These are phyloP conservation scores for Sepioteuthis lessoniana DNA, from an alignment of 2,888 invertebrate genomes.

Conservation along the genomic window DNA sequence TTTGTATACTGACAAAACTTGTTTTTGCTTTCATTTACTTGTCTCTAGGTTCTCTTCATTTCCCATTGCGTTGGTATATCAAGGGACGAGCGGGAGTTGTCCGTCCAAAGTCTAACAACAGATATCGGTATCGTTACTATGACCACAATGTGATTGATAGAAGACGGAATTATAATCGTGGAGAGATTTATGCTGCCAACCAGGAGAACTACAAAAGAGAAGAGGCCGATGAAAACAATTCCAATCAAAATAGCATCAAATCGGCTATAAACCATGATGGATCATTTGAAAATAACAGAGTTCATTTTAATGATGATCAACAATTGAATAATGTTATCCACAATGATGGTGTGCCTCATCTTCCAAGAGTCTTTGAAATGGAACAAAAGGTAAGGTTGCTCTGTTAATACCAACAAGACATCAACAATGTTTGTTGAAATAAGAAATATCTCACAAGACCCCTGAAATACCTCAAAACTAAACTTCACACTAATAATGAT, in stretches of 20 bases:
- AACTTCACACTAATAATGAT: no score
- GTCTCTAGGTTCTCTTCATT: slow-evolving; percentile 21
- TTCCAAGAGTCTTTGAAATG: neutral
- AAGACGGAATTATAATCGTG: neutral
- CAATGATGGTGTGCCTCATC: neutral
- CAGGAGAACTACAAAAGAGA: neutral
- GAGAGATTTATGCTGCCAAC: neutral
- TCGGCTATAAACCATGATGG: neutral
- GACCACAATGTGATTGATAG: neutral
- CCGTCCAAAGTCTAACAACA: slow-evolving; percentile 3
- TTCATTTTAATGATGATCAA: neutral
- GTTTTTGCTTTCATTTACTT: neutral
- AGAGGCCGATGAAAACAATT: neutral
- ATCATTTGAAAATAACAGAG: neutral
- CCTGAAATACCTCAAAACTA: no score
- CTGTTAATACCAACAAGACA: neutral
- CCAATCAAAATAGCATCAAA: neutral
- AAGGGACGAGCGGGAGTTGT: slow-evolving; percentile 37
- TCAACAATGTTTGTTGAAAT: no score
- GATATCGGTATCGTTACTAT: slow-evolving; percentile 35
- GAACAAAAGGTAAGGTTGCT: neutral
- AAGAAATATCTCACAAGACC: no score
- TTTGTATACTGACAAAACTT: slow-evolving; percentile 34
- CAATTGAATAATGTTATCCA: neutral
- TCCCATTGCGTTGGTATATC: slow-evolving; percentile 43